These are phyloP conservation scores for Phylloscopus trochilus DNA, from an alignment of 2,113 vertebrate species.

Conservation along the genomic window DNA sequence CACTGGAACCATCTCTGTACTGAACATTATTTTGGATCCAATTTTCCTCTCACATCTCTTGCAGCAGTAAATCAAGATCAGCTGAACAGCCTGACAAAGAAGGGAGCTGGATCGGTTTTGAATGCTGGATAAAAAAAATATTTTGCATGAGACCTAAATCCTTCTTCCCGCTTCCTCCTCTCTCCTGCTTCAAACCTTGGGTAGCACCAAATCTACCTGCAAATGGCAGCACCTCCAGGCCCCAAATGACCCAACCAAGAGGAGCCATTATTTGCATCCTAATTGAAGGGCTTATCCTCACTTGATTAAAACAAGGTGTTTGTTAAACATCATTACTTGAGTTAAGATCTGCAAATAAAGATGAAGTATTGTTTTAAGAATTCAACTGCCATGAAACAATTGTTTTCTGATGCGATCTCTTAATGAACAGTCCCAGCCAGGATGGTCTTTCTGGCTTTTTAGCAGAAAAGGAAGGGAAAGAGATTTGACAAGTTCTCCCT, in stretches of 20 bases:
- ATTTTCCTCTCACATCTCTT: background rate
- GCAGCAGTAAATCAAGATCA: background rate
- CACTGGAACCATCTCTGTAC: background rate
- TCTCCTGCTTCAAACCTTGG: background rate
- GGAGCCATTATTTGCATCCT: slow-evolving; percentile 52
- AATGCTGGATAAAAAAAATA: background rate
- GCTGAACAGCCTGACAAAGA: background rate
- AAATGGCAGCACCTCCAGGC: slow-evolving; percentile 27
- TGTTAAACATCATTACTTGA: slow-evolving; percentile 73
- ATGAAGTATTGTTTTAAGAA: slow-evolving; percentile 63
- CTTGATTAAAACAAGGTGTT: slow-evolving; percentile 67
- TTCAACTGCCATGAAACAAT: slow-evolving; percentile 17
- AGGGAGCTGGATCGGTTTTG: background rate
- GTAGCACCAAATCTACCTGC: background rate
- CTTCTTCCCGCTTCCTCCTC: background rate
- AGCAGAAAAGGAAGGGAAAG: background rate
- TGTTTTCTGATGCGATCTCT: slow-evolving; percentile 32
- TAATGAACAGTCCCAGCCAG: background rate
- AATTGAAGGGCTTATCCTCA: slow-evolving; percentile 59
- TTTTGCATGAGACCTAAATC: background rate
- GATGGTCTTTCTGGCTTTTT: background rate
- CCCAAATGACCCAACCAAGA: background rate
- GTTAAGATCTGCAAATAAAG: slow-evolving; percentile 72
- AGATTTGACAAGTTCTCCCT: slow-evolving; percentile 42
- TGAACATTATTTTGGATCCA: background rate